Evolutionary conservation across 1,140 invertebrate genomes (phyloP).

Genomic region (Rhizoglyphus robini): DNA sequence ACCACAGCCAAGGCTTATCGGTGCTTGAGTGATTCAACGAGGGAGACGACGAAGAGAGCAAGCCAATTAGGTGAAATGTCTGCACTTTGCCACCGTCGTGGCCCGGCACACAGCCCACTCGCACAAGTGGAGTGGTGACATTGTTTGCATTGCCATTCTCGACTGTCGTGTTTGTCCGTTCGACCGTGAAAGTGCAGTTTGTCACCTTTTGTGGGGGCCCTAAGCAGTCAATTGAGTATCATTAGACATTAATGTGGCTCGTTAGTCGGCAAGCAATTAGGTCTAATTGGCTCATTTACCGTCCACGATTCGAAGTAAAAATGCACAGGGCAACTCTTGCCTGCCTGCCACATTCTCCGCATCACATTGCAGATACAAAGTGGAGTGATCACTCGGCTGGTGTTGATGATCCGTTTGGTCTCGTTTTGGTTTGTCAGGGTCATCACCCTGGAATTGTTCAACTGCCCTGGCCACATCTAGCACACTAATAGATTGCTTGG

Average conservation of each 20-base stretch:
- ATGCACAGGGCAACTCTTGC: neutral
- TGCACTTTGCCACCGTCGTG: neutral
- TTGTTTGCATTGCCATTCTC: neutral
- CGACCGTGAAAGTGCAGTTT: neutral
- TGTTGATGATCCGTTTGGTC: neutral
- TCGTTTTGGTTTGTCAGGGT: neutral
- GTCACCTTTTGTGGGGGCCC: slow-evolving; percentile 10
- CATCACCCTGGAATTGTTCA: neutral
- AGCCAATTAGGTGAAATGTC: slow-evolving; percentile 10
- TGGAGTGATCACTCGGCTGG: neutral
- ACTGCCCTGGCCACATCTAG: neutral
- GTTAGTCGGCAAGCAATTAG: neutral
- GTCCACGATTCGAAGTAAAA: neutral
- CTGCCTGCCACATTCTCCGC: neutral
- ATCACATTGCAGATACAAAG: slow-evolving; percentile 5
- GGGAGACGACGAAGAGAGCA: too few relatives aligned
- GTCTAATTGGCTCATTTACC: neutral
- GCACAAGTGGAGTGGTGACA: too few relatives aligned
- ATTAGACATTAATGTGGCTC: neutral
- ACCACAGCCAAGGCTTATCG: too few relatives aligned
- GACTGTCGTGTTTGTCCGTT: too few relatives aligned
- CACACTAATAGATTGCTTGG: neutral
- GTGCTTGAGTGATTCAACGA: too few relatives aligned
- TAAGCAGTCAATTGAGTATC: neutral
- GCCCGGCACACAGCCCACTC: neutral